Conservation (phyloP, 1,140 invertebrate genomes). For the Drosophila nikananu region DNA sequence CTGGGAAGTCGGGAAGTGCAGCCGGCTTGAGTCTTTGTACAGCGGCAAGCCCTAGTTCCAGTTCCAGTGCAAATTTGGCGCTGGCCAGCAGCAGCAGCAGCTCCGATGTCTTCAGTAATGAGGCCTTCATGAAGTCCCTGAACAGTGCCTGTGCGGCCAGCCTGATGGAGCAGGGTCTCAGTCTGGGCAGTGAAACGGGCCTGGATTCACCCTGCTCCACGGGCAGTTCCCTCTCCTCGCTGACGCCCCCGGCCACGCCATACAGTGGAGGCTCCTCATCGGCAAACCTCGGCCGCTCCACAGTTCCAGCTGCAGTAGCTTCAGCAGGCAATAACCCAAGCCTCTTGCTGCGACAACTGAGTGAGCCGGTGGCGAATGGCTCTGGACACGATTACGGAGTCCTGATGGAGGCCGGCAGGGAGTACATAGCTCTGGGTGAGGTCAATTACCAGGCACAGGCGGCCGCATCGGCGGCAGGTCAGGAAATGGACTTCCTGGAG, state of each 20-base stretch:
- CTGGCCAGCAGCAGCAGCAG: slow-evolving; percentile 20
- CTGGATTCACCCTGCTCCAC: slow-evolving; percentile 82
- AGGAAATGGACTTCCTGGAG: slow-evolving; percentile 74
- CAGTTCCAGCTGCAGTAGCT: slow-evolving; percentile 11
- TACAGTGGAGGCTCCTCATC: slow-evolving; percentile 42
- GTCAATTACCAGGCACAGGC: slow-evolving; percentile 51
- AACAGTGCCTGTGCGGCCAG: slow-evolving; percentile 81
- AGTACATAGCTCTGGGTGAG: slow-evolving; percentile 72
- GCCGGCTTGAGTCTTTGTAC: slow-evolving; percentile 17
- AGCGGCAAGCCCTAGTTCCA: slow-evolving; percentile 17
- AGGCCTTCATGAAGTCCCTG: slow-evolving; percentile 79
- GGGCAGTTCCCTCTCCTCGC: slow-evolving; percentile 73
- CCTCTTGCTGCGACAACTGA: slow-evolving; percentile 64
- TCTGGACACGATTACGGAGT: slow-evolving; percentile 60
- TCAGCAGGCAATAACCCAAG: slow-evolving; percentile 43
- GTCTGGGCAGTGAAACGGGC: slow-evolving; percentile 55
- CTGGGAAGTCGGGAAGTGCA: slow-evolving; percentile 26
- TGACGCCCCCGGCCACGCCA: slow-evolving; percentile 82
- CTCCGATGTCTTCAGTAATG: slow-evolving; percentile 75
- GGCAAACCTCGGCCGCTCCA: slow-evolving; percentile 8
- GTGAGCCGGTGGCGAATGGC: slow-evolving; percentile 52
- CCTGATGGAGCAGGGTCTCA: slow-evolving; percentile 66
- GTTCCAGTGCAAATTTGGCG: slow-evolving; percentile 2
- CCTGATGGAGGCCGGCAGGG: slow-evolving; percentile 64
- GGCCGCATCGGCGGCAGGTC: slow-evolving; percentile 24